Conservation (phyloP, 2,888 invertebrate species). For the Homarus gammarus region DNA sequence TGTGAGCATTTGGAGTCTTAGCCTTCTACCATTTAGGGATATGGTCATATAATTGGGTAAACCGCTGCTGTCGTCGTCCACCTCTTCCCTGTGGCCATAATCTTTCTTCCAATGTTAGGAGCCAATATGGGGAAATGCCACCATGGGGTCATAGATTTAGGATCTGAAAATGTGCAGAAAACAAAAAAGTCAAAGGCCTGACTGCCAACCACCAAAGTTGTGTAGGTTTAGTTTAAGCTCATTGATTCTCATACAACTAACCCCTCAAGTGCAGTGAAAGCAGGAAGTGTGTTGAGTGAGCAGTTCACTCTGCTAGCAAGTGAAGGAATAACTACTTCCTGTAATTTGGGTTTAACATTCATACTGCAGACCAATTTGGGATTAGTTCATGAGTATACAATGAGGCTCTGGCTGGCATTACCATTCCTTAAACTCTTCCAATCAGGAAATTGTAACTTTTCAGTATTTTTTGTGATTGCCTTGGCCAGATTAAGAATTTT, state of each 20-base stretch:
- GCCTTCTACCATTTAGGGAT: constrained; percentile 27
- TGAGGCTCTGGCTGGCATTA: constrained; percentile 13
- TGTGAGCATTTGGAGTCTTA: constrained; percentile 16
- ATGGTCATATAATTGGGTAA: constrained; percentile 42
- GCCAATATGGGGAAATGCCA: constrained; percentile 42
- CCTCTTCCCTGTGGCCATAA: constrained; percentile 48
- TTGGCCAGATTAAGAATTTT: constrained; percentile 28
- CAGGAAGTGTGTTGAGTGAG: neutral
- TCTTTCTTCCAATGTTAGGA: constrained; percentile 54
- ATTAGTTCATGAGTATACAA: constrained; percentile 24
- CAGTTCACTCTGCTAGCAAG: neutral
- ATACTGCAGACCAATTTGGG: neutral
- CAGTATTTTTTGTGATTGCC: constrained; percentile 34
- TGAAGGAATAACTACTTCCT: neutral
- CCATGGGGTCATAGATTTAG: constrained; percentile 36
- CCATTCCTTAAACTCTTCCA: constrained; percentile 3
- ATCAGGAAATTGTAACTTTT: constrained; percentile 17
- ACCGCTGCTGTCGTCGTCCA: constrained; percentile 54
- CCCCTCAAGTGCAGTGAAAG: constrained; percentile 20
- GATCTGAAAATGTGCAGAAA: constrained; percentile 20
- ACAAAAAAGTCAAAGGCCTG: neutral
- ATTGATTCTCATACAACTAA: constrained; percentile 44
- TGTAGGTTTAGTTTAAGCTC: constrained; percentile 47
- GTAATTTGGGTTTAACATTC: neutral
- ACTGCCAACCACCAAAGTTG: constrained; percentile 48